Conservation (phyloP, 64 coral and sea anemone genomes). For the Montipora foliosa region DNA sequence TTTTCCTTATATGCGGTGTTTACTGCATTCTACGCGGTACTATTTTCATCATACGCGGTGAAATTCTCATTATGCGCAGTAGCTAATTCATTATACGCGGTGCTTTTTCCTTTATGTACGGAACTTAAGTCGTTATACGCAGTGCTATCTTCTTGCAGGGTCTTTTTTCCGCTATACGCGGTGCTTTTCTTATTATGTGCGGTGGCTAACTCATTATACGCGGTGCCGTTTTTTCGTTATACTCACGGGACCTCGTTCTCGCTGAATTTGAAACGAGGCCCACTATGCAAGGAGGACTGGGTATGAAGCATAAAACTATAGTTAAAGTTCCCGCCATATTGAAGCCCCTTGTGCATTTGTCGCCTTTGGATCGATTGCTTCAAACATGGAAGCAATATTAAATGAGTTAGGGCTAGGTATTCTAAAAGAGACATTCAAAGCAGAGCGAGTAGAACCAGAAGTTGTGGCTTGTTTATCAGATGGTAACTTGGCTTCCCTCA, state of each 20-base stretch:
- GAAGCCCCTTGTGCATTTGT: not conserved
- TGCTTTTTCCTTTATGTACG: not conserved
- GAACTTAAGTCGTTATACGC: not conserved
- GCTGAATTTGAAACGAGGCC: not conserved
- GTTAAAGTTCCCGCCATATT: not conserved
- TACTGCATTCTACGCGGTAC: too few species aligned
- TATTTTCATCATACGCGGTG: too few species aligned
- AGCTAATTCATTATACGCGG: not conserved
- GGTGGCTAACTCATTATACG: slow-evolving; percentile 23
- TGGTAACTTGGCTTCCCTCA: slow-evolving; percentile 41
- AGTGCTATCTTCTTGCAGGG: not conserved
- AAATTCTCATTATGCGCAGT: too few species aligned
- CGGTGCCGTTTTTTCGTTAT: slow-evolving; percentile 10
- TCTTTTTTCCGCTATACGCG: not conserved
- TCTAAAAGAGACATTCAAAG: slow-evolving; percentile 43
- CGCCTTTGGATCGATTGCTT: not conserved
- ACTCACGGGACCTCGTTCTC: slow-evolving; percentile 1
- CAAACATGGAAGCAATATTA: slow-evolving; percentile 45
- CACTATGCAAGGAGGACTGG: not conserved
- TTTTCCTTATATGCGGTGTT: too few species aligned
- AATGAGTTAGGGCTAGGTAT: slow-evolving; percentile 10
- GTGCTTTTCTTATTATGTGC: slow-evolving; percentile 32
- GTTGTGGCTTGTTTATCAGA: slow-evolving; percentile 35
- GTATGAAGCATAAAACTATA: not conserved
- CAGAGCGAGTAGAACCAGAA: slow-evolving; percentile 34